Evolutionary conservation across 92 coral and sea anemone species (phyloP).

Genomic region (Epizoanthus stellaris): DNA sequence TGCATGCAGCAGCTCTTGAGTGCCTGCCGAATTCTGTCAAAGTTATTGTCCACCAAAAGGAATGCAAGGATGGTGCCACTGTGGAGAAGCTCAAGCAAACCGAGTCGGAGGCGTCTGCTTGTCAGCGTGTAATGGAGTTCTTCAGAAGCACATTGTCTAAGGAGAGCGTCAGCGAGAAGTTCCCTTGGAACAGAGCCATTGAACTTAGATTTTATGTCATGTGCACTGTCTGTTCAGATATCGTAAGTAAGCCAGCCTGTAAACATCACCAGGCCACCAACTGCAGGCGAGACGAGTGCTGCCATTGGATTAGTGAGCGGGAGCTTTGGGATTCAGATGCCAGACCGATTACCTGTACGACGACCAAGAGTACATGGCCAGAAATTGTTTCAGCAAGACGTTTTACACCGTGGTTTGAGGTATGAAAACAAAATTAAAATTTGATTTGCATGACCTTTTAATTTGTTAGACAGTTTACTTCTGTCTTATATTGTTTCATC

Average conservation of each 20-base stretch:
- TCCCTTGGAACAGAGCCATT: slow-evolving; percentile 17
- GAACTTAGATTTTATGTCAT: background rate
- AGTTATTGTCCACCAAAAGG: background rate
- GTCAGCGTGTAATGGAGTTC: slow-evolving; percentile 20
- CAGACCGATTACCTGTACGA: slow-evolving; percentile 4
- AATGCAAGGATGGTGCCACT: background rate
- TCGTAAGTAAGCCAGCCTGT: background rate
- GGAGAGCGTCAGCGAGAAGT: background rate
- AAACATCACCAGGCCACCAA: background rate
- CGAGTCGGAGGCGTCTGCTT: background rate
- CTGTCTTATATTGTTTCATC: too few species aligned
- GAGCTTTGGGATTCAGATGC: background rate
- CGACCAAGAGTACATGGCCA: background rate
- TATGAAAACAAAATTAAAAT: background rate
- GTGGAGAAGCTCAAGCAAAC: background rate
- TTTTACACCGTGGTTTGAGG: slow-evolving; percentile 23
- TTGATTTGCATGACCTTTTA: background rate
- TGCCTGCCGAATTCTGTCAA: background rate
- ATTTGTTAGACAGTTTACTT: background rate
- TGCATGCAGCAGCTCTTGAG: background rate
- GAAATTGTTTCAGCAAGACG: background rate
- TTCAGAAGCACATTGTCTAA: slow-evolving; percentile 14
- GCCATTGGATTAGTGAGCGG: slow-evolving; percentile 23
- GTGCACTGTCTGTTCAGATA: slow-evolving; percentile 28
- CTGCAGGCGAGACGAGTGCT: slow-evolving; percentile 24